phyloP scores from a whole-genome alignment of 2,888 invertebrate genomes.

The Desoria tigrina region DNA sequence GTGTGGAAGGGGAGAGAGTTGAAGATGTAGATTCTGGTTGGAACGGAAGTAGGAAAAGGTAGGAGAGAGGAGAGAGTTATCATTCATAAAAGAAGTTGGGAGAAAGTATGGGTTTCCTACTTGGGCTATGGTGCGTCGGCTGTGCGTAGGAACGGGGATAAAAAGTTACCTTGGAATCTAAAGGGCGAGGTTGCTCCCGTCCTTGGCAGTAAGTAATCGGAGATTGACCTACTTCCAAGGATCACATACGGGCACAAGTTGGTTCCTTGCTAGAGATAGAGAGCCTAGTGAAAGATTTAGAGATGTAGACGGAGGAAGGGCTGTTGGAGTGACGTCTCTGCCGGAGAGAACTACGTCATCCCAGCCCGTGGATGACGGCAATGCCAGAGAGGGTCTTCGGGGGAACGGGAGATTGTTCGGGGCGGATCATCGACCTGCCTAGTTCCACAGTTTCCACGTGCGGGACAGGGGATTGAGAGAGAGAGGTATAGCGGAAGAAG shows the following conservation, averaged over 20 bases:
- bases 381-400: slow-evolving; percentile 38
- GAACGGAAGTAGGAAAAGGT: neutral
- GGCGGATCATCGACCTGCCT: slow-evolving; percentile 51
- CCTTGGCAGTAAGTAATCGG: slow-evolving; percentile 53
- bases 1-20: no score
- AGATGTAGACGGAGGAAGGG: neutral
- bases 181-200: slow-evolving; percentile 37
- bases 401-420: slow-evolving; percentile 28
- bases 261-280: neutral
- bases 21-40: no score
- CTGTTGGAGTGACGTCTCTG: slow-evolving; percentile 44
- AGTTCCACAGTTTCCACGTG: slow-evolving; percentile 27
- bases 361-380: slow-evolving; percentile 53
- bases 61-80: neutral
- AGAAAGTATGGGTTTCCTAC: neutral
- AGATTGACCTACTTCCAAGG: slow-evolving; percentile 52
- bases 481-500: slow-evolving; percentile 9
- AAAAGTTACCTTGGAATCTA: slow-evolving; percentile 1
- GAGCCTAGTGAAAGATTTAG: slow-evolving; percentile 1
- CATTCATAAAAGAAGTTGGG: no score
- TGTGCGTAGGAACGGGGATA: neutral
- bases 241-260: slow-evolving; percentile 4
- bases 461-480: no score
- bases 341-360: slow-evolving; percentile 34
- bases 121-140: slow-evolving; percentile 16